Percentiles rank a stretch among this genome's conserved stretches.
phyloP scores from a whole-genome alignment of 92 coral and sea anemone species.

The Zoanthus sociatus region DNA sequence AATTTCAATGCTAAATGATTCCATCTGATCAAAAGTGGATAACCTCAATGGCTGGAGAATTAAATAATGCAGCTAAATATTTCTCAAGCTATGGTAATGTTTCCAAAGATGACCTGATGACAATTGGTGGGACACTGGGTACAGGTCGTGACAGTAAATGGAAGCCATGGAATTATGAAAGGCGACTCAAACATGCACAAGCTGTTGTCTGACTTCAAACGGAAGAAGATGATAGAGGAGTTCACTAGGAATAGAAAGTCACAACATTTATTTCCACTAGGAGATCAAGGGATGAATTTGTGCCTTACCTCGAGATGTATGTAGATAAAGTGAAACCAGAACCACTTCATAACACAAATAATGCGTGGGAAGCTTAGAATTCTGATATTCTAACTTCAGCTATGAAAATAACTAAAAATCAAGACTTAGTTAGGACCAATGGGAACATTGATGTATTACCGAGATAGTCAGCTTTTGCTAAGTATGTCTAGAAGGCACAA shows the following conservation, averaged over 20 bases:
- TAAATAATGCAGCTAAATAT: conserved; percentile 45
- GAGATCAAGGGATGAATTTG: background rate
- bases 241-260: background rate
- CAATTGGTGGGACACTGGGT: conserved; percentile 41
- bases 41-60: conserved; percentile 41
- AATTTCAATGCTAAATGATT: conserved; percentile 35
- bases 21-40: conserved; percentile 44
- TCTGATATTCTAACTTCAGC: too few relatives aligned
- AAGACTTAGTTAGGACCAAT: background rate
- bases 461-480: conserved; percentile 8
- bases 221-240: background rate
- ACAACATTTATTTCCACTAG: conserved; percentile 1
- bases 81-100: conserved; percentile 35
- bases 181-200: background rate
- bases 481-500: conserved; percentile 33
- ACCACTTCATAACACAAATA: too few relatives aligned
- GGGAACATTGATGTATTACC: conserved; percentile 22
- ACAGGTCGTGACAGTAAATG: conserved; percentile 1
- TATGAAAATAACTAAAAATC: background rate
- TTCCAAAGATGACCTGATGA: background rate
- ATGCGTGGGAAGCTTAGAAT: too few relatives aligned
- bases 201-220: background rate
- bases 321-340: background rate
- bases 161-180: conserved; percentile 30
- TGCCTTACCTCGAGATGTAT: background rate